Evolutionary conservation across 1,140 invertebrate genomes (phyloP), one percentile per base, ranked within the genome.

Genomic region (Odontomachus brunneus): DNA sequence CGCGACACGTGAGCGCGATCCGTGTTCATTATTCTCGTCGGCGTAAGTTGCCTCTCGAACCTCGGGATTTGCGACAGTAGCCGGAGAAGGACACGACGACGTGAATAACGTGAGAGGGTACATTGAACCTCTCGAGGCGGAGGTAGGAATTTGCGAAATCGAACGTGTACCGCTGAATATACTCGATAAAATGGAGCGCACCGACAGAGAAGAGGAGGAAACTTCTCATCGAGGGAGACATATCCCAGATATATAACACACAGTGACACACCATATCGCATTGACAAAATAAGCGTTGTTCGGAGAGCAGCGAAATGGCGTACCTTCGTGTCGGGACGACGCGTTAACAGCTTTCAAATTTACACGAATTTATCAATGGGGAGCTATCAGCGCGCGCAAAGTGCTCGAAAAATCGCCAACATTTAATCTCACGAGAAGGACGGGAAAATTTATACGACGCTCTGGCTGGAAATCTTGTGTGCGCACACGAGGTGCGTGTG

Each of bases 401-500:
- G 14, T 55, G n/a, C n/a, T 5, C 0, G 38, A 59, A 26, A 73
- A 60, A n/a, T 22, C 14, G 0, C n/a, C 26, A 22, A 62, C 12
- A 62, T 60, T 74, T 29, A 74, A 48, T 74, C 22, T 62, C 57
- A 0, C 38, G 4, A 24, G 33, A 44, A 24, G 19, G 14, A 17
- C 53, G 29, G 17, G 7, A 48, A 74, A 48, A 74, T 73, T n/a
- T 29, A 62, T 62, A 74, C 0, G 14, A 74, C 17, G 17, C 17
- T 5, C n/a, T 12, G 33, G 19, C 19, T 59, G n/a, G 53, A 24
- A 4, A 44, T 44, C 38, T 44, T n/a, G n/a, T n/a, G 9, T 44
- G 38, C 9, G 38, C 38, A 11, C 38, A 44, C 0, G 38, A 44
- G 9, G 9, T 44, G 38, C 7, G 14, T 49, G n/a, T 11, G 15